Evolutionary conservation across 92 coral and sea anemone species (phyloP), one percentile per base, ranked within the genome.

Genomic region (Anthopleura xanthogrammica): DNA sequence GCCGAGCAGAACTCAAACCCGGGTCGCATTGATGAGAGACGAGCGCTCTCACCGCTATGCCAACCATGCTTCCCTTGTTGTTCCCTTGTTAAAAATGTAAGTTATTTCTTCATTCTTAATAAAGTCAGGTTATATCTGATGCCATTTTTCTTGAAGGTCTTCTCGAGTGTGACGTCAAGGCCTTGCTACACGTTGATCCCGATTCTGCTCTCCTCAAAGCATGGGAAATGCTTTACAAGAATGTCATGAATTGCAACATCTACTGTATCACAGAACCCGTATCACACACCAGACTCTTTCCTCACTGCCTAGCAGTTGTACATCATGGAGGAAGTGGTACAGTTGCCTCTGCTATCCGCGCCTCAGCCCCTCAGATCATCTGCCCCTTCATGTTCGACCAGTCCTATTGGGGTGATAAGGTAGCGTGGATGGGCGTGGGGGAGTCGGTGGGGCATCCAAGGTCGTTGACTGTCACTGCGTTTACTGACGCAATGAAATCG

Each of bases 381-480:
- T 93, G 97, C 57, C 97, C 95, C 23, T 93, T 93, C 82, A 93
- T 93, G 97, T 93, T 93, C 77, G 97, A 93, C 84, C 97, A 93
- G 78, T 93, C 97, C 3, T 93, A 93, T 78, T 93, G 97, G 97
- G 97, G 90, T 12, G 97, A 93, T 65, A 93, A 93, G 83, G 91
- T 91, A 17, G 80, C 95, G n/a, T 93, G 97, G 97, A 91, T 93
- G 95, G 97, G 95, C 12, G 93, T 93, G 4, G 97, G 97, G 0
- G 95, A 89, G 60, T 91, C 97, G 4, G 82, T 93, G 3, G 97
- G 97, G 11, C 97, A 93, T 72, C 94, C 95, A 64, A 76, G 95
- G 83, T 86, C 92, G 22, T 71, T 93, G 23, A 87, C 78, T 41
- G 86, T 89, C 36, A 78, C 74, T 12, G 78, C 87, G 12, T 89